Evolutionary conservation across 2,797 vertebrate genomes (phyloP).

Genomic region (Petrocephalus schoutedeni): DNA sequence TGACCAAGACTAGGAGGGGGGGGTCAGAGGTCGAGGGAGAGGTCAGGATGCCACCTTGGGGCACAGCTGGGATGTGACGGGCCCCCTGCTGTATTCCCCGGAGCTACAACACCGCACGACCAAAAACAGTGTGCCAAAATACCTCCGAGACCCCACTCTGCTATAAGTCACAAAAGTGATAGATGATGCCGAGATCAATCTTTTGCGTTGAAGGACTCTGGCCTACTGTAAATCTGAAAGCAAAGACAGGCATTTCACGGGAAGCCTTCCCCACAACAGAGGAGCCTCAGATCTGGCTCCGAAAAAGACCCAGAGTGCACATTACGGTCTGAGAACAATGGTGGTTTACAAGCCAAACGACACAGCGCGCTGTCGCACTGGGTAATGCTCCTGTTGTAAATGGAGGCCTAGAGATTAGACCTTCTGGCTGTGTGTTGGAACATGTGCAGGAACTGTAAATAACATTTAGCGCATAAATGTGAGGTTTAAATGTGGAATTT

Average conservation of each 20-base stretch:
- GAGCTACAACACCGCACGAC: background rate
- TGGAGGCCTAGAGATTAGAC: background rate
- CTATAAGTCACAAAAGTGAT: background rate
- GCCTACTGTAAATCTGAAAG: background rate
- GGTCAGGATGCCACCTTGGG: background rate
- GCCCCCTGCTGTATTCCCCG: background rate
- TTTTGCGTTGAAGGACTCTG: background rate
- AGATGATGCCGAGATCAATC: background rate
- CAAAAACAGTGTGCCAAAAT: background rate
- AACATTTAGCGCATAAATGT: background rate
- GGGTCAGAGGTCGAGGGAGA: background rate
- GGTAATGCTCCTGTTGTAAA: background rate
- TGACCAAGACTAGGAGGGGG: background rate
- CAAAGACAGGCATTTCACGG: background rate
- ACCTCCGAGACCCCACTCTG: background rate
- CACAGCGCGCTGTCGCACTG: background rate
- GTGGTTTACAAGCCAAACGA: background rate
- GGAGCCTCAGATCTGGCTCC: background rate
- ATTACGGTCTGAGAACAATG: background rate
- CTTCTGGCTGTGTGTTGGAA: background rate
- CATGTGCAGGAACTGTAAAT: background rate
- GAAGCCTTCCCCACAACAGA: background rate
- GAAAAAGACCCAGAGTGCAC: background rate
- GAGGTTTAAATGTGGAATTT: background rate
- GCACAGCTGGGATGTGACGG: background rate